A percentile compares a stretch with the other conserved stretches of the same genome.
These are phyloP conservation scores for Goniozus legneri DNA, from an alignment of 1,140 invertebrate genomes.

Conservation along the genomic window DNA sequence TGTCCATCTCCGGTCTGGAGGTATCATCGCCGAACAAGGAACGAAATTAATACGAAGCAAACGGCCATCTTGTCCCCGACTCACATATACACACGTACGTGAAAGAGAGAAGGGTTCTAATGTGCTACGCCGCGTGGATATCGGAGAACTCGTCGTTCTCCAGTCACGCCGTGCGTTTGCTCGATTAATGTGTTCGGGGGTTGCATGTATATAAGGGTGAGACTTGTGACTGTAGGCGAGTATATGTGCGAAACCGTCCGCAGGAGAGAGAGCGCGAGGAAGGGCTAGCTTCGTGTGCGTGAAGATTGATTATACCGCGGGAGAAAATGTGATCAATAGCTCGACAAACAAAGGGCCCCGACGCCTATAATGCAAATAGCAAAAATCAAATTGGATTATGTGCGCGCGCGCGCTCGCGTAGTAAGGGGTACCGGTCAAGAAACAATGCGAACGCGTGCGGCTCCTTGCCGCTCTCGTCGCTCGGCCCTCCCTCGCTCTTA, in stretches of 20 bases:
- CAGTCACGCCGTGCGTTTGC: conserved; percentile 26
- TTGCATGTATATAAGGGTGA: background rate
- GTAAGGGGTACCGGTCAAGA: conserved; percentile 26
- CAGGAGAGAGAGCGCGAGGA: conserved; percentile 33
- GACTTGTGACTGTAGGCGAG: background rate
- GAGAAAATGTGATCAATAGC: conserved; percentile 56
- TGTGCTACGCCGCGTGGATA: conserved; percentile 29
- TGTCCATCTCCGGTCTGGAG: conserved; percentile 24
- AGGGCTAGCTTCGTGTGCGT: conserved; percentile 34
- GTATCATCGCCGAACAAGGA: conserved; percentile 35
- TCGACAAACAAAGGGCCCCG: conserved; percentile 47
- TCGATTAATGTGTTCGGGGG: conserved; percentile 6
- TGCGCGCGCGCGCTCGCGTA: conserved; percentile 5
- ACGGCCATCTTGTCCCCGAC: conserved; percentile 43
- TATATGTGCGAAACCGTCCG: conserved; percentile 8
- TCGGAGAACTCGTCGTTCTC: conserved; percentile 19
- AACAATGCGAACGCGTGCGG: conserved; percentile 28
- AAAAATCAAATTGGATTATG: conserved; percentile 44
- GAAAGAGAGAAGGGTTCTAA: conserved; percentile 33
- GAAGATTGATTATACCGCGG: conserved; percentile 54
- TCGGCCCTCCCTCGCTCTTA: conserved; percentile 2
- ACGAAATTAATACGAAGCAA: conserved; percentile 46
- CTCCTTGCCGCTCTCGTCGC: conserved; percentile 23
- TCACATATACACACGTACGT: conserved; percentile 25
- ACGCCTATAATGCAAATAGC: conserved; percentile 47